These are phyloP conservation scores for Plestiodon gilberti DNA, from an alignment of 2,113 vertebrate genomes.

Conservation along the genomic window DNA sequence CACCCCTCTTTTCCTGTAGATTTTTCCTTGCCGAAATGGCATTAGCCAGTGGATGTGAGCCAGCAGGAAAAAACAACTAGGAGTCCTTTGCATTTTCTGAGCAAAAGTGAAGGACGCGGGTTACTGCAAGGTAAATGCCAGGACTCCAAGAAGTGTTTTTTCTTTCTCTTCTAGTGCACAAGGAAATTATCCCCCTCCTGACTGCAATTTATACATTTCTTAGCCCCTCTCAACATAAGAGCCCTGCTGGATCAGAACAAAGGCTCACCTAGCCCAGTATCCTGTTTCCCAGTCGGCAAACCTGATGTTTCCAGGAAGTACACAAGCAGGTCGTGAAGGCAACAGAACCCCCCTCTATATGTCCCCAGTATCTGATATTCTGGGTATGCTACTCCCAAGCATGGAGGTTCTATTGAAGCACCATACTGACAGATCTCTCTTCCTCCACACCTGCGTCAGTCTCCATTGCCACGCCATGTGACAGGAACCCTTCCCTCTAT, in stretches of 20 bases:
- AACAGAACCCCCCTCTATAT: not conserved
- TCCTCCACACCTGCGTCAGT: no score
- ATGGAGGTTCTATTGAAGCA: not conserved
- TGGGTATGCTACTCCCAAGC: not conserved
- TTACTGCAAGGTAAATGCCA: conserved; percentile 11
- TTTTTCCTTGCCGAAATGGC: not conserved
- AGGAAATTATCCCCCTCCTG: not conserved
- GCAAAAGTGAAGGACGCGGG: not conserved
- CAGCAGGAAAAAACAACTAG: not conserved
- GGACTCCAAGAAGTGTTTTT: not conserved
- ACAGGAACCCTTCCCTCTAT: not conserved
- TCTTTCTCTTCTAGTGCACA: no score
- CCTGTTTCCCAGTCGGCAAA: not conserved
- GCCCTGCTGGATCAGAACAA: not conserved
- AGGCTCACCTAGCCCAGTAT: not conserved
- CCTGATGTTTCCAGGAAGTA: not conserved
- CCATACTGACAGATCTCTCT: no score
- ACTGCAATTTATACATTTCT: fast-evolving
- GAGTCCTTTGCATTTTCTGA: not conserved
- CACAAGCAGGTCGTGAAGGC: not conserved
- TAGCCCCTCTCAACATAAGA: not conserved
- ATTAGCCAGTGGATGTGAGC: not conserved
- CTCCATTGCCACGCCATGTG: not conserved
- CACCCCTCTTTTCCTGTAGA: not conserved
- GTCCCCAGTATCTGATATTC: not conserved